These are phyloP conservation scores for Pseudanteris insignis DNA, from an alignment of 2,888 invertebrate species.

Conservation along the genomic window DNA sequence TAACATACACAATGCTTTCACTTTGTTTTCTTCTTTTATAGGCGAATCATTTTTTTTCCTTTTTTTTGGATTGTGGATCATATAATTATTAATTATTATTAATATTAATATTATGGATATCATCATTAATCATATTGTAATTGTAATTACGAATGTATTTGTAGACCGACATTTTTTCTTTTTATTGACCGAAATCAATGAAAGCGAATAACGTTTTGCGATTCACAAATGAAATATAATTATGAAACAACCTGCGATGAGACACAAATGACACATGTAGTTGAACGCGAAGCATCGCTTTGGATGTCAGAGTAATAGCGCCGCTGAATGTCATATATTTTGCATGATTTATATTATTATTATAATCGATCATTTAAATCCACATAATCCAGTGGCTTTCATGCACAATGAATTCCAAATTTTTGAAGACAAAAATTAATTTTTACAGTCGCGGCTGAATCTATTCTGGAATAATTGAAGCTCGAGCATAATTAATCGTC, in stretches of 20 bases:
- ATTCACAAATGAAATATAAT: background rate
- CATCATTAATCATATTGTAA: conserved; percentile 9
- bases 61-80: conserved; percentile 10
- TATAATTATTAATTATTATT: conserved; percentile 9
- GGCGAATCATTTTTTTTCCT: conserved; percentile 3
- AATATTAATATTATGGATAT: conserved; percentile 9
- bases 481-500: conserved; percentile 7
- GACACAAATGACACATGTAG: conserved; percentile 6
- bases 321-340: conserved; percentile 16
- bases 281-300: conserved; percentile 37
- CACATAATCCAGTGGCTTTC: conserved; percentile 4
- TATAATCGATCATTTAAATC: conserved; percentile 32
- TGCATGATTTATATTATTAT: conserved; percentile 36
- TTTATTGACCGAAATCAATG: conserved; percentile 2
- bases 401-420: conserved; percentile 5
- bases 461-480: no score
- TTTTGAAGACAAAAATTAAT: conserved; percentile 12
- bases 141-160: conserved; percentile 25
- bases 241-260: no score
- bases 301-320: conserved; percentile 25
- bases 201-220: conserved; percentile 7
- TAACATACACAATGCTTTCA: conserved; percentile 15
- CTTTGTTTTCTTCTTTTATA: conserved; percentile 22
- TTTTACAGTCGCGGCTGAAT: conserved; percentile 10
- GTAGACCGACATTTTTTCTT: conserved; percentile 5